These are phyloP conservation scores for Sebastes glaucus DNA, from an alignment of 2,797 vertebrate species.

Conservation along the genomic window DNA sequence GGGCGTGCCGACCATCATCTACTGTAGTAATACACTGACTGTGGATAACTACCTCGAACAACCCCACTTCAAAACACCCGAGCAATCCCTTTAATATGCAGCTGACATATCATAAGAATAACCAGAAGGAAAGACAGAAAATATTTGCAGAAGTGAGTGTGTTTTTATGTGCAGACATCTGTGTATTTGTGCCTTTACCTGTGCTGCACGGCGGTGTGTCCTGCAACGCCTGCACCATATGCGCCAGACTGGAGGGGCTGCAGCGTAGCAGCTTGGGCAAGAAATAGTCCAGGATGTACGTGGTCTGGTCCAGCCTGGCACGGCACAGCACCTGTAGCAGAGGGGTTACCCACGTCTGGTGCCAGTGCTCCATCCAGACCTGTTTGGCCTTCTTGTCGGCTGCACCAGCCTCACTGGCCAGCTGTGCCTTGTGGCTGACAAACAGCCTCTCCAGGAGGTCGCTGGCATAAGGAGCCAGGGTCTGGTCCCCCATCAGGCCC, in stretches of 20 bases:
- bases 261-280: slow-evolving; percentile 92
- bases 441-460: slow-evolving; percentile 95
- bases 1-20: too few relatives aligned
- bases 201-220: slow-evolving; percentile 47
- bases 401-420: slow-evolving; percentile 61
- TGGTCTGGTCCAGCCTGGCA: slow-evolving; percentile 88
- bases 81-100: not conserved
- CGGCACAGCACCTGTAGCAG: slow-evolving; percentile 89
- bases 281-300: slow-evolving; percentile 94
- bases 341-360: slow-evolving; percentile 91
- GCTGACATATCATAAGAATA: not conserved
- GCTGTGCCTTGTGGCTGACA: slow-evolving; percentile 88
- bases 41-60: too few relatives aligned
- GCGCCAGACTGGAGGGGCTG: slow-evolving; percentile 88
- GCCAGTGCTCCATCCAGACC: slow-evolving; percentile 88
- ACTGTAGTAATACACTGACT: too few relatives aligned
- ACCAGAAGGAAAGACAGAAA: not conserved
- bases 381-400: slow-evolving; percentile 4
- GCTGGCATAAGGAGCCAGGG: slow-evolving; percentile 91
- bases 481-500: slow-evolving; percentile 92
- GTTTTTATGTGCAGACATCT: not conserved
- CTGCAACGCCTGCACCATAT: slow-evolving; percentile 92
- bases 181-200: slow-evolving; percentile 54
- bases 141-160: not conserved
- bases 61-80: too few relatives aligned